Base-by-base conservation (phyloP, 2,888 invertebrate genomes). In the Synergus itoensis region DNA sequence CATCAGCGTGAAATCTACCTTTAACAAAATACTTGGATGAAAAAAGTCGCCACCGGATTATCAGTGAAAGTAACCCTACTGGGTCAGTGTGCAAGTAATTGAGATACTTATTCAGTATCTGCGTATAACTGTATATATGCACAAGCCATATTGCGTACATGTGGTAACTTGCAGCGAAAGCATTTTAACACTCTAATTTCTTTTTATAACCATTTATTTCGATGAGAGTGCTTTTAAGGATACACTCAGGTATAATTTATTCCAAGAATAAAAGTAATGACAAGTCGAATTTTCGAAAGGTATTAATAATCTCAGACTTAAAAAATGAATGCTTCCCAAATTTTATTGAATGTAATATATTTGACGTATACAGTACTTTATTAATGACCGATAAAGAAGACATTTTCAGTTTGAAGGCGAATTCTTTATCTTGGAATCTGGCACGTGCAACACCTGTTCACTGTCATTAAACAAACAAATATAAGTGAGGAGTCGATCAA, bases 41-140 rank as follows among this genome's bases (percentile, higher is more conserved):
- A 80, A 36, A 82, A 78, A 79, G 67, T 76, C 78, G 82, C 77
- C 81, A 76, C 84, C 53, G 78, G 73, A 79, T 65, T 69, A 73
- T 78, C 80, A 82, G 84, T 82, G 84, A 84, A 84, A 84, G 84
- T 82, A 75, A 79, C 69, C 78, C 81, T 79, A 78, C 77, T 82
- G 83, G 64, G 77, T 73, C 80, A 62, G 73, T 80, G 78, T 63
- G 67, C 75, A 73, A 57, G 80, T 81, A 81, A 84, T 81, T 82
- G 80, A 82, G 84, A 82, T 81, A 79, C 81, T 81, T 80, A 79
- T 80, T 80, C 77, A 64, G 57, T 69, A 60, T 60, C 65, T 77
- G 78, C 79, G 78, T 28, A 40, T 41, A 64, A 4, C 12, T 69
- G 18, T 69, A 21, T 14, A 28, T 48, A 28, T 69, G 28, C 69